Base-by-base conservation (phyloP, 2,113 vertebrate genomes). In the Diglossa brunneiventris region DNA sequence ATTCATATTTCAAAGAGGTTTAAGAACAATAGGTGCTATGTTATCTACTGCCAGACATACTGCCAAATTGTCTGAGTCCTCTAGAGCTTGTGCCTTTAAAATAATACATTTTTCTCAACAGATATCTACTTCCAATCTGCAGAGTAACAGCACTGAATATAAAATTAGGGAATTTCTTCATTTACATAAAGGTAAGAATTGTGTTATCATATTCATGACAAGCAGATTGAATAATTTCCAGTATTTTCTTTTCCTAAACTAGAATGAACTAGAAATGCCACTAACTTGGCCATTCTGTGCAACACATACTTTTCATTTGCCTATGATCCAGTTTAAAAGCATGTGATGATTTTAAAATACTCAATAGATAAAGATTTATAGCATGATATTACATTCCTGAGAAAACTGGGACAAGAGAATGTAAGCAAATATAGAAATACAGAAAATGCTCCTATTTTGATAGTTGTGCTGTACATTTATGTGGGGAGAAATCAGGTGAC, bases 1-100 rank as follows among this genome's bases (percentile, higher is more conserved):
- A 56, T 94, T 97, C 69, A n/a, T 67, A 64, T 88, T 94, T 96
- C 87, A 74, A 90, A 86, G 68, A 61, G 7, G 3, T 83, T 89
- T 77, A 93, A 52, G 82, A 89, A 85, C 63, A 92, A 53, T 76
- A 66, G 74, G 41, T 68, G 64, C 61, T 92, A 62, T 39, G 30
- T 59, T 87, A n/a, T 86, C 70, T 89, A 26, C 70, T 90, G 46
- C 58, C 87, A 92, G 77, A 87, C 28, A 23, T 28, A 41, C n/a
- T 89, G 62, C n/a, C 55, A 73, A 90, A 66, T 74, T 80, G 50
- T 79, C 49, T 59, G 46, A 76, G 58, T 61, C n/a, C 33, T 79
- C 58, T 66, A 33, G 31, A 83, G 22, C 23, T 82, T 58, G 53
- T 61, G n/a, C n/a, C 37, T 87, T 83, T 73, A 47, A 56, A 87